These are phyloP conservation scores for Agriotes lineatus DNA, from an alignment of 2,888 invertebrate species.

Conservation along the genomic window DNA sequence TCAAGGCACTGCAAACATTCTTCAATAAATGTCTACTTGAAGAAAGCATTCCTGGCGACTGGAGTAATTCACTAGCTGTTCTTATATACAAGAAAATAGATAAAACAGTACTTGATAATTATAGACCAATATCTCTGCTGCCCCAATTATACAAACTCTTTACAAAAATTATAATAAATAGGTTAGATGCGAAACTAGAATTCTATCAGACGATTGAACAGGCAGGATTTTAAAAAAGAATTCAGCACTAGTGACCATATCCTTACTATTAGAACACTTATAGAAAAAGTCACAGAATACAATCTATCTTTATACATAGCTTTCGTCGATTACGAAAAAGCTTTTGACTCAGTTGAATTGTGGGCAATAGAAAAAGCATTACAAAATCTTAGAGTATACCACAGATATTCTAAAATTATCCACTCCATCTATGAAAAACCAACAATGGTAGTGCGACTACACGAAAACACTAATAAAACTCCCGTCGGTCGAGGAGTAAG, in stretches of 20 bases:
- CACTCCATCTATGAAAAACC: background rate
- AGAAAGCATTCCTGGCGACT: too few relatives aligned
- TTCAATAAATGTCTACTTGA: too few relatives aligned
- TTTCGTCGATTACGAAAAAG: too few relatives aligned
- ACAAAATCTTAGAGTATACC: background rate
- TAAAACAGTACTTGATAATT: background rate
- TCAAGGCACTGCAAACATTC: too few relatives aligned
- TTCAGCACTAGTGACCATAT: background rate
- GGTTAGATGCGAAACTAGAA: background rate
- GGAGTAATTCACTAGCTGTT: too few relatives aligned
- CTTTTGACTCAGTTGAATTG: background rate
- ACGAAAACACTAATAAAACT: background rate
- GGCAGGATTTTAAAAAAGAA: background rate
- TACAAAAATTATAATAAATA: background rate
- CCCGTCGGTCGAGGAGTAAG: background rate
- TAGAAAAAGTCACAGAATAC: background rate
- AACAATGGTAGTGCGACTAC: background rate
- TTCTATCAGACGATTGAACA: background rate
- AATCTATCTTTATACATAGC: background rate
- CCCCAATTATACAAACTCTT: background rate
- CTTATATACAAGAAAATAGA: background rate
- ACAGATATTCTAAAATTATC: background rate
- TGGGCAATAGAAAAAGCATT: background rate
- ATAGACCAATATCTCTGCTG: conserved; percentile 3
- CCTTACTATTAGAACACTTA: background rate